Evolutionary conservation across 2,113 vertebrate species (phyloP).

Genomic region (Calyptomena viridis): DNA sequence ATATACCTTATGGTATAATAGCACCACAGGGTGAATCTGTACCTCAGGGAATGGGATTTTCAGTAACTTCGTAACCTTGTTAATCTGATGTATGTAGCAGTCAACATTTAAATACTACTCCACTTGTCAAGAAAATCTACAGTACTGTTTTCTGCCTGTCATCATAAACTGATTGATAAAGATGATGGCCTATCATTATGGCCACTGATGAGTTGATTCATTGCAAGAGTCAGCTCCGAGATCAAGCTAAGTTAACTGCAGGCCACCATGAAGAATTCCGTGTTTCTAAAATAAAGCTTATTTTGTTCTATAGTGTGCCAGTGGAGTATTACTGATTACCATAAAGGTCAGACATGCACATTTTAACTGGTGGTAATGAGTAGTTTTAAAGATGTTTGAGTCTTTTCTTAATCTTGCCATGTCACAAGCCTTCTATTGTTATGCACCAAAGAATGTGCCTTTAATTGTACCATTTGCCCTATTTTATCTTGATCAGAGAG

Average conservation of each 20-base stretch:
- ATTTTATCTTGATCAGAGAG: constrained; percentile 76
- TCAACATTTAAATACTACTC: constrained; percentile 65
- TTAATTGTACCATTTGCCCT: constrained; percentile 83
- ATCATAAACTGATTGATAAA: constrained; percentile 69
- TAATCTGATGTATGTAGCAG: constrained; percentile 68
- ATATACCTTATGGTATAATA: constrained; percentile 70
- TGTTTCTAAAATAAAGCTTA: constrained; percentile 74
- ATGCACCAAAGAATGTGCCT: constrained; percentile 77
- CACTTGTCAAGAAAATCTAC: constrained; percentile 43
- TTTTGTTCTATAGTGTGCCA: constrained; percentile 68
- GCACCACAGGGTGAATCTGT: constrained; percentile 61
- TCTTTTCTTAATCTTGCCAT: constrained; percentile 80
- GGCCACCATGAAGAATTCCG: constrained; percentile 71
- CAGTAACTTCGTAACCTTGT: constrained; percentile 67
- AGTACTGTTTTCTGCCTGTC: constrained; percentile 60
- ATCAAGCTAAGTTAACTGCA: constrained; percentile 74
- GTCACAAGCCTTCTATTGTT: constrained; percentile 82
- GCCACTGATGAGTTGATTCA: constrained; percentile 71
- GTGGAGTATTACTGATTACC: constrained; percentile 75
- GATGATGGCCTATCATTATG: constrained; percentile 70
- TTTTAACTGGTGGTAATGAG: constrained; percentile 81
- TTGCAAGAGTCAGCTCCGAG: constrained; percentile 53
- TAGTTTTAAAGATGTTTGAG: constrained; percentile 82
- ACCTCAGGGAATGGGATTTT: constrained; percentile 62
- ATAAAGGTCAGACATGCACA: constrained; percentile 82